Conservation (phyloP, 2,113 vertebrate genomes). For the Dipodomys stephensi region DNA sequence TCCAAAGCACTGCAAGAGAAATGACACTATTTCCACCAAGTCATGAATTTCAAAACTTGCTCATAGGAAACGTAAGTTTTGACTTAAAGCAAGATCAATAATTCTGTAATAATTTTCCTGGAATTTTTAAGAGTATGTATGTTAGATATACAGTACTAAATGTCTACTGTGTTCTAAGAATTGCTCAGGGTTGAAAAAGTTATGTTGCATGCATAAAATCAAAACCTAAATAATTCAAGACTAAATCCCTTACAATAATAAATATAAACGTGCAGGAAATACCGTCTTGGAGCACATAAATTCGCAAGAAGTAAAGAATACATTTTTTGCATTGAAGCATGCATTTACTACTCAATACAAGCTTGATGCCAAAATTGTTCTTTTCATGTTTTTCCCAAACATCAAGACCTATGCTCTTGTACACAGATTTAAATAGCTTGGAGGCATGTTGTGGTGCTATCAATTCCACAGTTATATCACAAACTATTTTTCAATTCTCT, state of each 20-base stretch:
- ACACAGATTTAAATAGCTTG: neutral
- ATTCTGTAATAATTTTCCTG: neutral
- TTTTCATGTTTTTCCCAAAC: neutral
- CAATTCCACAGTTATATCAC: neutral
- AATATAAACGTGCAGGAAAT: constrained; percentile 6
- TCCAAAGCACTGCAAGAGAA: neutral
- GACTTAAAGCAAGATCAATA: constrained; percentile 42
- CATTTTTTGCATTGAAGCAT: neutral
- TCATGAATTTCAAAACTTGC: neutral
- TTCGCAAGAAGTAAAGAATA: constrained; percentile 16
- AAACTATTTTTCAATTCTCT: neutral
- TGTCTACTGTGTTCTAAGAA: neutral
- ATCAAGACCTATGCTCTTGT: neutral
- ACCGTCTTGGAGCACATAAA: constrained; percentile 2
- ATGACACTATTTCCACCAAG: neutral
- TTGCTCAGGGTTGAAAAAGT: neutral
- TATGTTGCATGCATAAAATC: constrained; percentile 18
- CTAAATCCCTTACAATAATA: constrained; percentile 9
- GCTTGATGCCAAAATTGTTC: neutral
- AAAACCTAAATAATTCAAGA: constrained; percentile 40
- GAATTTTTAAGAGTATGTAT: constrained; percentile 33
- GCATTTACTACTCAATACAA: constrained; percentile 52
- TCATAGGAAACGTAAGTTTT: neutral
- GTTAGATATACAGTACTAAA: neutral
- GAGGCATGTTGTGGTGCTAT: neutral